These are phyloP conservation scores for Dynastes maya DNA, from an alignment of 2,888 invertebrate species.

Conservation along the genomic window DNA sequence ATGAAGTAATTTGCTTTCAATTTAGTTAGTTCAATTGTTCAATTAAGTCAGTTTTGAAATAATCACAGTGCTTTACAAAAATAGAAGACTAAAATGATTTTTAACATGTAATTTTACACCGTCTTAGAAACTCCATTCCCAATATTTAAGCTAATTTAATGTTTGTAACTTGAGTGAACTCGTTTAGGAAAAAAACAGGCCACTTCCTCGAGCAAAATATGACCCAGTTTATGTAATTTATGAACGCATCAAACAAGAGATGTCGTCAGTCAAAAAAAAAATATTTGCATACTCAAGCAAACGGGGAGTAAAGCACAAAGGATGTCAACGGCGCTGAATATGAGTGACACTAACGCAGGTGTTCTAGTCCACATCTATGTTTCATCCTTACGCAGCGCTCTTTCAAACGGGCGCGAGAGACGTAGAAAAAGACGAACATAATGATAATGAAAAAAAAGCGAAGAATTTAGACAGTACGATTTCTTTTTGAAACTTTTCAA, in stretches of 20 bases:
- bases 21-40: too few relatives aligned
- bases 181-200: background rate
- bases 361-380: conserved; percentile 32
- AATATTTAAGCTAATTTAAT: background rate
- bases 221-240: conserved; percentile 23
- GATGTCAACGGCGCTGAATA: conserved; percentile 28
- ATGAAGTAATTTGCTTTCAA: too few relatives aligned
- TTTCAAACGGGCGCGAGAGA: background rate
- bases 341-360: conserved; percentile 43
- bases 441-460: conserved; percentile 15
- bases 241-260: conserved; percentile 23
- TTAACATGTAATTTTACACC: background rate
- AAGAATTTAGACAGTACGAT: conserved; percentile 32
- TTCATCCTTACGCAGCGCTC: conserved; percentile 20
- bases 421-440: conserved; percentile 10
- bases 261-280: conserved; percentile 27
- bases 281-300: conserved; percentile 37
- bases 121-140: background rate
- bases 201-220: background rate
- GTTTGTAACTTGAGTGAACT: background rate
- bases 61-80: too few relatives aligned
- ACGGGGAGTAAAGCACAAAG: conserved; percentile 7
- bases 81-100: background rate
- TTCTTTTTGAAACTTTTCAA: conserved; percentile 34
- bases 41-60: too few relatives aligned